Evolutionary conservation across 2,888 invertebrate genomes (phyloP), one percentile per base, ranked within the genome.

Genomic region (Epirrita christyi): DNA sequence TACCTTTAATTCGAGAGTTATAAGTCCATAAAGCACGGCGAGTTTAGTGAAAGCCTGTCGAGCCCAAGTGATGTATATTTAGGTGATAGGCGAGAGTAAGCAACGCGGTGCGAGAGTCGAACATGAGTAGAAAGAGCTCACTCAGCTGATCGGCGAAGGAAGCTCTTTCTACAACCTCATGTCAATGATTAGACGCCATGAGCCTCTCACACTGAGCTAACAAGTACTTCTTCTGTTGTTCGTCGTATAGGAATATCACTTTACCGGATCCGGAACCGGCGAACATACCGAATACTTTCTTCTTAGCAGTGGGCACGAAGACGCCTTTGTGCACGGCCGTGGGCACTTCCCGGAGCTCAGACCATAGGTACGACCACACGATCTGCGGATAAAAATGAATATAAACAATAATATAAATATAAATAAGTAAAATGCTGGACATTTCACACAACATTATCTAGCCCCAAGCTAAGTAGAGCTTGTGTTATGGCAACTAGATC

Each of bases 311-410:
- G 40, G 93, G 91, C 59, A 96, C 93, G 75, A 93, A 93, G 5
- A 97, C 93, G 45, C 97, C 97, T 76, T 94, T 95, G 40, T 93
- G 93, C 1, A 94, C 94, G 5, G 94, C 81, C 50, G 93, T 93
- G 6, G 96, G 95, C 32, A 93, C 88, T 47, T 94, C 94, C 43
- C 93, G 93, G 10, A 97, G 89, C 72, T 97, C 97, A 55, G 93
- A 89, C 96, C 97, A 98, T 0, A 95, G 94, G 73, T 95, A 95
- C 0, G 94, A 85, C 96, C 97, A 97, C 52, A 96, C 94, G 65
- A 95, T 93, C 95, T 95, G 79, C 9, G 10, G 44, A 11, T 10
- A 6, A 51, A 21, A 21, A 21, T 3, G 21, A 2, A 21, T 21
- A n/a, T n/a, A n/a, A n/a, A n/a, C n/a, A n/a, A n/a, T n/a, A n/a